Percentiles rank a stretch among this genome's conserved stretches.
Conservation (phyloP, 1,140 invertebrate species). For the Himalopsyche phryganea region DNA sequence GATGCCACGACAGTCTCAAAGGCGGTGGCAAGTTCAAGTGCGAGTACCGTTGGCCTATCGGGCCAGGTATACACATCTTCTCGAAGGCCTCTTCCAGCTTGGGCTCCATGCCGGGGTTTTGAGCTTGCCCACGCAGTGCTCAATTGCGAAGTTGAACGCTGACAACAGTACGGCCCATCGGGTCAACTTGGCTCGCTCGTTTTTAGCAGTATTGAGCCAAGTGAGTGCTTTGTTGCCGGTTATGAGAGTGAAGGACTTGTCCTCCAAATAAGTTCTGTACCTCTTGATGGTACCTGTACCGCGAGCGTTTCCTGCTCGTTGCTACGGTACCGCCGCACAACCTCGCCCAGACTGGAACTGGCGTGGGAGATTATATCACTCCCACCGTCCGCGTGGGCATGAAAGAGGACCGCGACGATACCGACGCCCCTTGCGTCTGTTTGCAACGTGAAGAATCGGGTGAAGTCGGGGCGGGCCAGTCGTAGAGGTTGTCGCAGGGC, state of each 20-base stretch:
- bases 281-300: not conserved
- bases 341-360: not conserved
- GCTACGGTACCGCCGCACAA: not conserved
- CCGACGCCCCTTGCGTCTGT: constrained; percentile 2
- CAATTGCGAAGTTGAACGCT: constrained; percentile 3
- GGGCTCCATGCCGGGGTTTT: no score
- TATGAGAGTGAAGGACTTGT: not conserved
- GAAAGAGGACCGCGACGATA: not conserved
- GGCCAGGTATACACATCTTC: no score
- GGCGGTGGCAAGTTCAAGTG: no score
- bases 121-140: constrained; percentile 15
- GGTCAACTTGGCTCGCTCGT: constrained; percentile 1
- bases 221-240: constrained; percentile 2
- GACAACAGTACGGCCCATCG: constrained; percentile 4
- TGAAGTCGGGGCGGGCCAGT: not conserved
- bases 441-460: not conserved
- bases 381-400: not conserved
- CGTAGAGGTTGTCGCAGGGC: not conserved
- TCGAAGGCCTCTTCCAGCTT: no score
- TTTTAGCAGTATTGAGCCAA: not conserved
- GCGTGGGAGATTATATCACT: not conserved
- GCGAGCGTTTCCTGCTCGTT: no score
- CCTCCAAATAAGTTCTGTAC: constrained; percentile 1
- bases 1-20: no score
- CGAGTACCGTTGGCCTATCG: no score